These are phyloP conservation scores for Bilobella aurantiaca DNA, from an alignment of 1,140 invertebrate species.

Conservation along the genomic window DNA sequence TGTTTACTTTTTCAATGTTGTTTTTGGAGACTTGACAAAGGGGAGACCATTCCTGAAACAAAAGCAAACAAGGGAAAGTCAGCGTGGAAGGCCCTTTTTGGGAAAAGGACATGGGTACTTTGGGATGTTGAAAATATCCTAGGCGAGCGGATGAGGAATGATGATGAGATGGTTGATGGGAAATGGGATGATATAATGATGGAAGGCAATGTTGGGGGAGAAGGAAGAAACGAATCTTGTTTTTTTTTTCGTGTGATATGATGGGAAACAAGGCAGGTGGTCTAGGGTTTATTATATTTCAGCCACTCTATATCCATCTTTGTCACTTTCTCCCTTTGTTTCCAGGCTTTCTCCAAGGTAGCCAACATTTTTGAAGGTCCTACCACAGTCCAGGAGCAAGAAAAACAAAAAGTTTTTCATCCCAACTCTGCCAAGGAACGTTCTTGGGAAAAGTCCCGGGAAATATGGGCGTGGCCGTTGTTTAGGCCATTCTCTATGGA, in stretches of 20 bases:
- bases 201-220: not conserved
- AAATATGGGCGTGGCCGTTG: no score
- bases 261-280: constrained; percentile 19
- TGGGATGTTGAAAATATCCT: no score
- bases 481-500: not conserved
- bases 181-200: constrained; percentile 4
- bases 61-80: constrained; percentile 5
- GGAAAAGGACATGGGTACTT: no score
- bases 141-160: not conserved
- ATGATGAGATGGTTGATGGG: constrained; percentile 13
- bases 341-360: not conserved
- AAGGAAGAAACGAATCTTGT: no score
- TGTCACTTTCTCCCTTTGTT: constrained; percentile 12
- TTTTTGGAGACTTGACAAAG: no score
- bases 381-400: no score
- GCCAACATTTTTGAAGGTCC: not conserved
- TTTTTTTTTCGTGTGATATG: not conserved
- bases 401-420: not conserved
- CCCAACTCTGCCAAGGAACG: no score
- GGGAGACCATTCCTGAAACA: no score
- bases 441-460: no score
- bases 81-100: not conserved
- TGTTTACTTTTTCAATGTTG: no score
- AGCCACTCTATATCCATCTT: constrained; percentile 7
- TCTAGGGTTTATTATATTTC: constrained; percentile 13